Base-by-base conservation (phyloP, 2,113 vertebrate genomes). In the Piaya cayana region DNA sequence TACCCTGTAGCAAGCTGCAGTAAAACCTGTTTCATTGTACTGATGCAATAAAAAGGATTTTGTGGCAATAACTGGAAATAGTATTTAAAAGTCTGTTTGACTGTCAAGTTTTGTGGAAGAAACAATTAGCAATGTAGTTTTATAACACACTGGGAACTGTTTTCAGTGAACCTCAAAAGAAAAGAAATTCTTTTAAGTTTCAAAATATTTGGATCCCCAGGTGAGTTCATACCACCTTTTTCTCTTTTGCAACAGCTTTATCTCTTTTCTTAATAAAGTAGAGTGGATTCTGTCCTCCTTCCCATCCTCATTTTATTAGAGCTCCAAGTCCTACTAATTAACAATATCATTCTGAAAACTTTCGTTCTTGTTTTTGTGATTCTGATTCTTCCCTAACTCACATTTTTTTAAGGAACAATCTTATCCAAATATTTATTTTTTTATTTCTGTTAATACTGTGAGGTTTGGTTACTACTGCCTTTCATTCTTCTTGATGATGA, bases 201-300 rank as follows among this genome's bases (percentile, higher is more conserved):
- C 96, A 97, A 86, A 97, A 95, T 95, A 95, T 96, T 96, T 96
- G 72, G 82, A 97, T 94, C 52, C 15, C 90, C 56, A 58, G 20
- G 34, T 86, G 71, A 65, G 26, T 60, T 71, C 30, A 85, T 83
- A 36, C 39, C 26, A 83, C 59, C 18, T 50, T 52, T 39, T 52
- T 34, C 85, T 42, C 37, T 79, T 78, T 79, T 74, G 14, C 42
- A 89, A 87, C 22, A 80, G 69, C n/a, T 90, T 75, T 27, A 83
- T 70, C 16, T 11, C 7, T 15, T 36, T 55, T 43, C 70, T 60
- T 60, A 27, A 12, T 32, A 26, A 49, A 49, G 45, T 42, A 0
- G 34, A 60, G 52, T 79, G 5, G 8, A 76, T 89, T 64, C 29
- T 86, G 34, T 43, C 22, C 34, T 90, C 55, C 22, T 88, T 94